Evolutionary conservation across 2,113 vertebrate genomes (phyloP), one percentile per base, ranked within the genome.

Genomic region (Trogon melanurus): DNA sequence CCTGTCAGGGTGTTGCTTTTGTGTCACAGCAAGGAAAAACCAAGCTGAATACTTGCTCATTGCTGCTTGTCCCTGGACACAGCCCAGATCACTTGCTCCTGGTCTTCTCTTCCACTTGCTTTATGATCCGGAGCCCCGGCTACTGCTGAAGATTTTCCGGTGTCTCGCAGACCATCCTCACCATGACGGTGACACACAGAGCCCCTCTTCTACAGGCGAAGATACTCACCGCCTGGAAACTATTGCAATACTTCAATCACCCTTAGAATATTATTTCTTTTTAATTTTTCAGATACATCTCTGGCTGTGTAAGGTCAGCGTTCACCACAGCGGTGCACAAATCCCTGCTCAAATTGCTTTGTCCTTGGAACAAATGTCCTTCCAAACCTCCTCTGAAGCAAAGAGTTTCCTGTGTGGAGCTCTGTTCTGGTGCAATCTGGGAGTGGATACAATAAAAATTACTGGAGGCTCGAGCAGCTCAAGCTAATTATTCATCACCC

Each of bases 1-100:
- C 48, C 38, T 41, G 9, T 8, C 11, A 17, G 29, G 9, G 6
- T 20, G 30, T 60, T 74, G 30, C n/a, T 7, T 38, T 45, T 54
- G 69, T 44, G 13, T 54, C 41, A n/a, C 8, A 74, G 47, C 5
- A 34, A 27, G 25, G 25, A 27, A 58, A 80, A 85, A 18, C 4
- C 0, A 11, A 72, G 45, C 38, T 47, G 7, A 69, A 7, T 2
- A 0, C 15, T 64, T 11, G 6, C 22, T 69, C 9, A 3, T 4
- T 25, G 26, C 15, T 53, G 15, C 80, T 56, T 56, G 50, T 53
- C 51, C 56, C 38, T 34, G 56, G 20, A 13, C n/a, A 1, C 18
- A 38, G 70, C 56, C 50, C 47, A 44, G 27, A 51, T 13, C 34
- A 3, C 16, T 41, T 47, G 6, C 11, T 18, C 15, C 57, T 27